These are phyloP conservation scores for Poeciliopsis paucimaculata DNA, from an alignment of 2,797 vertebrate species.

Conservation along the genomic window DNA sequence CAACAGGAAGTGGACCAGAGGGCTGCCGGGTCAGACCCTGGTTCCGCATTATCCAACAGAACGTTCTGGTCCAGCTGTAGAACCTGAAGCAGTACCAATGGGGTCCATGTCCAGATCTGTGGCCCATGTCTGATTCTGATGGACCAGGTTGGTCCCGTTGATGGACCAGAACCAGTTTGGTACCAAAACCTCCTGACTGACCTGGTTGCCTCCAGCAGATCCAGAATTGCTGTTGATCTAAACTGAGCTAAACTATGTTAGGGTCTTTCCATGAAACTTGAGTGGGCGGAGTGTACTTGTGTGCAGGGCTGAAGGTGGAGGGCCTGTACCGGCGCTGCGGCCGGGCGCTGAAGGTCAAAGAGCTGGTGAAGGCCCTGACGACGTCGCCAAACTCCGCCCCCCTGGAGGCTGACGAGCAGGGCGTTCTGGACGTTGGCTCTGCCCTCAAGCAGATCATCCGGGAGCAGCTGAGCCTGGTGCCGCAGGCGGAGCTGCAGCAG, in stretches of 20 bases:
- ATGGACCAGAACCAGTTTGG: neutral
- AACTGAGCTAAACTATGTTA: neutral
- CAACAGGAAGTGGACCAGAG: neutral
- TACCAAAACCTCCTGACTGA: neutral
- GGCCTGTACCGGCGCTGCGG: constrained; percentile 82
- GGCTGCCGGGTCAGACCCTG: neutral
- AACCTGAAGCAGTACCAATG: neutral
- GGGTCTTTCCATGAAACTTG: neutral
- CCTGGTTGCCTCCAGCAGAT: neutral
- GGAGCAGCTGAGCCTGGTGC: constrained; percentile 63
- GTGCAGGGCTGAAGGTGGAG: constrained; percentile 78
- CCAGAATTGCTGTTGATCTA: too few relatives aligned
- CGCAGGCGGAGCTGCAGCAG: constrained; percentile 26
- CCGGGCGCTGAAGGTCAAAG: constrained; percentile 60
- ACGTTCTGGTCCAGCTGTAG: neutral
- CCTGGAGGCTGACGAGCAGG: constrained; percentile 71
- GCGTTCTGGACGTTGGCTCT: constrained; percentile 68
- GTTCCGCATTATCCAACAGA: neutral
- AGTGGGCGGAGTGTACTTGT: neutral
- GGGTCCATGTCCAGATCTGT: neutral
- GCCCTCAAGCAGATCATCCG: constrained; percentile 79
- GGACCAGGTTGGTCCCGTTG: too few relatives aligned
- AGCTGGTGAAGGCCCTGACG: constrained; percentile 69
- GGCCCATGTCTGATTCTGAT: too few relatives aligned
- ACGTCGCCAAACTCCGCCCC: constrained; percentile 57